Evolutionary conservation across 2,113 vertebrate genomes (phyloP).

Genomic region (Nematolebias whitei): DNA sequence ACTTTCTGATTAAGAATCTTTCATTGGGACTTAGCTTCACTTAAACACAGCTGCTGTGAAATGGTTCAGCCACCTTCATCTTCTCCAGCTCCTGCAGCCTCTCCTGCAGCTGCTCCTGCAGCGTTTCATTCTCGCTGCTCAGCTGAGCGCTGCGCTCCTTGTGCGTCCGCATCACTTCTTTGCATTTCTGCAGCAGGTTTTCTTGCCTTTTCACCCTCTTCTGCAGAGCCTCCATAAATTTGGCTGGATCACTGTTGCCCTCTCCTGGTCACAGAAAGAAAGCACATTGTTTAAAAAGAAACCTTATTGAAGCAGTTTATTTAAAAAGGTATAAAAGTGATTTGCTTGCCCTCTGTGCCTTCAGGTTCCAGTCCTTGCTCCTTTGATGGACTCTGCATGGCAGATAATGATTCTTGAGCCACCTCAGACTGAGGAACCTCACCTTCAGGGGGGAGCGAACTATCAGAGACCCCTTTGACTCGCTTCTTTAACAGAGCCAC

Average conservation of each 20-base stretch:
- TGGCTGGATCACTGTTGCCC: slow-evolving; percentile 75
- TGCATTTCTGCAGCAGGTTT: slow-evolving; percentile 90
- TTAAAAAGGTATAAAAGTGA: too few species aligned
- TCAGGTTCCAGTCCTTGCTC: slow-evolving; percentile 63
- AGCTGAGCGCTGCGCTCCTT: slow-evolving; percentile 86
- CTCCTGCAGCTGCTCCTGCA: slow-evolving; percentile 94
- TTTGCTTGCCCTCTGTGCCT: slow-evolving; percentile 58
- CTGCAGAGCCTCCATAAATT: slow-evolving; percentile 83
- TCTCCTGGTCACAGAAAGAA: slow-evolving; percentile 71
- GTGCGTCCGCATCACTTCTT: slow-evolving; percentile 84
- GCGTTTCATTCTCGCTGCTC: slow-evolving; percentile 89
- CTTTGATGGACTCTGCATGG: slow-evolving; percentile 67
- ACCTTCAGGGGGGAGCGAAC: slow-evolving; percentile 63
- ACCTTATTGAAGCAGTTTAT: background rate
- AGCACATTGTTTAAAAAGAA: slow-evolving; percentile 22
- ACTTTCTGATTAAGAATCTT: background rate
- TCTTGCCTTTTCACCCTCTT: slow-evolving; percentile 90
- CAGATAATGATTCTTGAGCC: slow-evolving; percentile 49
- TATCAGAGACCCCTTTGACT: slow-evolving; percentile 74
- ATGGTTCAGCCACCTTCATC: slow-evolving; percentile 85
- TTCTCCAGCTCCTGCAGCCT: slow-evolving; percentile 95
- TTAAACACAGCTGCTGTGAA: background rate
- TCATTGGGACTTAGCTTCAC: background rate
- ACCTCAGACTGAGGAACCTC: slow-evolving; percentile 50
- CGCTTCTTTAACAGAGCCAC: slow-evolving; percentile 90